Base-by-base conservation (phyloP, 2,888 invertebrate genomes). In the Phragmatobia fuliginosa region DNA sequence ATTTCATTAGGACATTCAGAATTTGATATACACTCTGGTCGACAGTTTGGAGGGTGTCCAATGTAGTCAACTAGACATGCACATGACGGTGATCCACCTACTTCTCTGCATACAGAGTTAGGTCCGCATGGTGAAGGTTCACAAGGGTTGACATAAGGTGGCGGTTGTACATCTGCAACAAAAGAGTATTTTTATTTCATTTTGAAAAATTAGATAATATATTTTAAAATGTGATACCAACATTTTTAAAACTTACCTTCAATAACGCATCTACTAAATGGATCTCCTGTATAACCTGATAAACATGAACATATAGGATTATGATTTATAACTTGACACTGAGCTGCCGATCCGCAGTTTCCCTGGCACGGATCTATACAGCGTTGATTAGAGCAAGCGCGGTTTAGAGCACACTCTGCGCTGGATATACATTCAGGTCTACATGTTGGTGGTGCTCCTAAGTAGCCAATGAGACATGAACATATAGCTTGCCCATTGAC, bases 101-200 rank as follows among this genome's bases (percentile, higher is more conserved):
- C 88, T 83, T 95, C 95, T 82, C 95, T 95, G 80, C 97, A 97
- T 83, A 96, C 92, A 5, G 97, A 95, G 83, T 97, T 97, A 10
- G 97, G 96, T 31, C 98, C 98, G 87, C 98, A 98, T 1, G 97
- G 97, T 16, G 97, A 97, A 33, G 97, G 97, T 81, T 96, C 94
- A 84, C 98, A 98, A 11, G 96, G 97, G 78, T 94, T 94, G 7
- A 92, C 85, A 71, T 90, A 94, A 56, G 81, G 77, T 70, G 88
- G 85, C 67, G 87, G 85, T 76, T 85, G 84, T 21, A 80, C 63
- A 80, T 90, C 94, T 94, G 86, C 73, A 92, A 91, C 45, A 77
- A 78, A 68, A 62, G 63, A 33, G 70, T 33, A 11, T n/a, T 38
- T 28, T 28, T 28, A 52, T 49, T 49, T 49, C 0, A 21, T 45